A percentile compares a stretch with the other conserved stretches of the same genome.
Conservation (phyloP, 2,797 vertebrate genomes). For the Dipus sagitta region DNA sequence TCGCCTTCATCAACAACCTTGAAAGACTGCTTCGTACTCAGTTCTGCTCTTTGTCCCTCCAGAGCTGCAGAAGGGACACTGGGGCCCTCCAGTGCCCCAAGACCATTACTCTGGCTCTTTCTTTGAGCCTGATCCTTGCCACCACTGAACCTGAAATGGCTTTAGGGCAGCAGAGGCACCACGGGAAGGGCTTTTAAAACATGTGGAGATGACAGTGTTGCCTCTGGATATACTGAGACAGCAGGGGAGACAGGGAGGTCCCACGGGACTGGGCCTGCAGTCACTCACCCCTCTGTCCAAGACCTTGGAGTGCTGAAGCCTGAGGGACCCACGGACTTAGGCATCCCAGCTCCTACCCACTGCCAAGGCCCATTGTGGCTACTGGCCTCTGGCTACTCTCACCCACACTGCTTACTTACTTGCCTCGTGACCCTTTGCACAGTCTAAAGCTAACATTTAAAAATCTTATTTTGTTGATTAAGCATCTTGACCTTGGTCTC, state of each 20-base stretch:
- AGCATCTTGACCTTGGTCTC: not conserved
- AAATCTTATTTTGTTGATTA: not conserved
- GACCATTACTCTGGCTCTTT: constrained; percentile 44
- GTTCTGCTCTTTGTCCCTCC: not conserved
- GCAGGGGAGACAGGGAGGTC: not conserved
- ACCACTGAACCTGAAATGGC: constrained; percentile 37
- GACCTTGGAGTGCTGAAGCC: too few species aligned
- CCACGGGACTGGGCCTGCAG: not conserved
- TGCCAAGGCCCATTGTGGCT: too few species aligned
- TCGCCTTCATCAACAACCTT: accelerated
- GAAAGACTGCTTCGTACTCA: not conserved
- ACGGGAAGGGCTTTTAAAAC: not conserved
- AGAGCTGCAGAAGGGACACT: not conserved
- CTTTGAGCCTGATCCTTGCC: not conserved
- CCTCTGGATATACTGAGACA: too few species aligned
- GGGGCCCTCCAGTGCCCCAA: constrained; percentile 9
- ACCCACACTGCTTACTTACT: not conserved
- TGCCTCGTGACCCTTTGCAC: not conserved
- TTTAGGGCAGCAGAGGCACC: not conserved
- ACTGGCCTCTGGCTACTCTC: not conserved
- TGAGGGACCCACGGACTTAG: too few species aligned
- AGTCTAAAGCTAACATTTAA: not conserved
- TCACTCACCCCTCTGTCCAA: not conserved
- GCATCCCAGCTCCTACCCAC: too few species aligned
- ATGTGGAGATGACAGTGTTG: too few species aligned